Base-by-base conservation (phyloP, 2,797 vertebrate genomes). In the Eulemur coronatus region DNA sequence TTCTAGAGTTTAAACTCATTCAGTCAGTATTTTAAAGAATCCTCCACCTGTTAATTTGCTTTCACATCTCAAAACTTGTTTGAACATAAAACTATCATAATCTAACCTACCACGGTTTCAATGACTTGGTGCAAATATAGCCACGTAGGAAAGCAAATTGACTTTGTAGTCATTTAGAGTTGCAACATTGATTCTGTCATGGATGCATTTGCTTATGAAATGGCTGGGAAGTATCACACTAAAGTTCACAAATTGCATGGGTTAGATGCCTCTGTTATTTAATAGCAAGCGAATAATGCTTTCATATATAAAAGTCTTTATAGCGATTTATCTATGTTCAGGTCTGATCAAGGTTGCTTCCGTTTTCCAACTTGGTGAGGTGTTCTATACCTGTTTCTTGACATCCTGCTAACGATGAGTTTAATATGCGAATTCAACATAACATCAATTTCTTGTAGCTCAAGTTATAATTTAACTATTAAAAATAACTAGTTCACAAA, bases 1-100 rank as follows among this genome's bases (percentile, higher is more conserved):
- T 61, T 94, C 79, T 90, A 72, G 14, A 91, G 65, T 35, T 55
- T 91, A 89, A 94, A n/a, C 30, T 65, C 20, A 80, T 38, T 91
- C 41, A 41, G 43, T 43, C 30, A 92, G 12, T 85, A 75, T 89
- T 95, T 86, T 84, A 82, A 84, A 93, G 22, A 94, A 18, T 52
- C 26, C 33, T 61, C 88, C 30, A n/a, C 57, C 35, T 81, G 33
- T 61, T 86, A 91, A 61, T 89, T 57, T 22, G 65, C n/a, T 50
- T 84, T 70, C 15, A 48, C 50, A 72, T 59, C 78, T 76, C 24
- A 94, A 75, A 92, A 65, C n/a, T 22, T 30, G 30, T 78, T 95
- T 94, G 89, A 67, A 69, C n/a, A n/a, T 63, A 82, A 93, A 89
- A 84, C 26, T 89, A 30, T 7, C 89, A 84, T 52, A 43, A 76